phyloP scores from a whole-genome alignment of 2,888 invertebrate genomes.

The Iselma pallidipennis region DNA sequence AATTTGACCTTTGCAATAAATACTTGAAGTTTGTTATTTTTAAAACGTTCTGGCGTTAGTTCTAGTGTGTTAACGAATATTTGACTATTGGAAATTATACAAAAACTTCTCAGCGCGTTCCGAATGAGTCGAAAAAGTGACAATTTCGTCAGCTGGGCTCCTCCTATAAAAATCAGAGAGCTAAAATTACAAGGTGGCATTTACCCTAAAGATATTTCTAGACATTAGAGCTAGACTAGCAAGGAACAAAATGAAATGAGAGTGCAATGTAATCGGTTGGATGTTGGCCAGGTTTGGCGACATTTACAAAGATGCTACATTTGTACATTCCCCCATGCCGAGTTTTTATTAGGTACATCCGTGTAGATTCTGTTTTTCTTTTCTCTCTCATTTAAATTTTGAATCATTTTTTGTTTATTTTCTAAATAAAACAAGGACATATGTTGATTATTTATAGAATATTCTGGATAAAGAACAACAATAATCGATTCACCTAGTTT shows the following conservation, averaged over 20 bases:
- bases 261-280: slow-evolving; percentile 49
- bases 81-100: too few relatives aligned
- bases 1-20: neutral
- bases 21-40: neutral
- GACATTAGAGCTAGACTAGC: slow-evolving; percentile 48
- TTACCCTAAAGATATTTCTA: slow-evolving; percentile 56
- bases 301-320: slow-evolving; percentile 47
- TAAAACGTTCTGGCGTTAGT: neutral
- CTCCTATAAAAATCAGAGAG: neutral
- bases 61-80: neutral
- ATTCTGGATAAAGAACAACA: neutral
- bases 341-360: slow-evolving; percentile 16
- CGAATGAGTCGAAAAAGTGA: neutral
- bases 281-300: slow-evolving; percentile 51
- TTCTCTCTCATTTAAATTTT: too few relatives aligned
- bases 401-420: too few relatives aligned
- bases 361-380: neutral
- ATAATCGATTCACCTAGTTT: too few relatives aligned
- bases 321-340: slow-evolving; percentile 38
- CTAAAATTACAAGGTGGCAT: slow-evolving; percentile 52
- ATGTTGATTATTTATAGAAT: neutral
- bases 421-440: neutral
- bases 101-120: too few relatives aligned
- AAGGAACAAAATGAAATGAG: slow-evolving; percentile 37
- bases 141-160: neutral